A percentile compares a stretch with the other conserved stretches of the same genome.
Evolutionary conservation across 2,888 invertebrate genomes (phyloP).

Genomic region (Fragum sueziense): DNA sequence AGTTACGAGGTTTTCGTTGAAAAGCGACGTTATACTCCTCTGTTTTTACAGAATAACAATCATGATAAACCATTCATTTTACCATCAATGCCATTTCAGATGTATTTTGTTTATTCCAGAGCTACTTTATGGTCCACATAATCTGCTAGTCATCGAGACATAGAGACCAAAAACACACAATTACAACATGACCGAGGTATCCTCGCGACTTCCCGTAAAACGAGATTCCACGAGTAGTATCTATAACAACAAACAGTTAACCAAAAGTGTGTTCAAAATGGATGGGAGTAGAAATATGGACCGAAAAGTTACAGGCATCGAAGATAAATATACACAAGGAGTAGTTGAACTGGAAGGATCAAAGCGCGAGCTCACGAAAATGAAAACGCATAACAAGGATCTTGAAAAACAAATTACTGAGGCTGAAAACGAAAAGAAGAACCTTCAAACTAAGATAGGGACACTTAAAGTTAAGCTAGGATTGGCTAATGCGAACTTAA

Average conservation of each 20-base stretch:
- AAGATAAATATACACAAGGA: constrained; percentile 33
- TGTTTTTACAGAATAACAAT: too few relatives aligned
- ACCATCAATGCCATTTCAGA: too few relatives aligned
- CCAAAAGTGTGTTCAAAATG: not conserved
- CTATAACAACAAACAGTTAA: not conserved
- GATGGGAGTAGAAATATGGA: not conserved
- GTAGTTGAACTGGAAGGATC: constrained; percentile 35
- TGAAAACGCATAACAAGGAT: constrained; percentile 35
- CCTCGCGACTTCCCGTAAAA: not conserved
- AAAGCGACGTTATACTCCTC: too few relatives aligned
- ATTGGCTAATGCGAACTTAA: constrained; percentile 47
- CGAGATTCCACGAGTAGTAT: not conserved
- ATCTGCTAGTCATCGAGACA: too few relatives aligned
- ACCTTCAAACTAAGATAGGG: constrained; percentile 40
- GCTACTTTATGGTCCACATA: too few relatives aligned
- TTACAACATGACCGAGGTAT: constrained; percentile 17
- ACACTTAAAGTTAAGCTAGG: constrained; percentile 53
- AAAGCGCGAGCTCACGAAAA: constrained; percentile 42
- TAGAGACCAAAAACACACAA: too few relatives aligned
- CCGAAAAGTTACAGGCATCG: constrained; percentile 24
- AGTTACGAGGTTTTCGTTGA: too few relatives aligned
- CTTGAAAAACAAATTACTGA: constrained; percentile 47
- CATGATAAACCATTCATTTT: too few relatives aligned
- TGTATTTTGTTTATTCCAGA: too few relatives aligned
- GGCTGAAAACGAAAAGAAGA: constrained; percentile 46